A percentile compares a stretch with the other conserved stretches of the same genome.
phyloP scores from a whole-genome alignment of 2,113 vertebrate species.

The Bostrychus sinensis region DNA sequence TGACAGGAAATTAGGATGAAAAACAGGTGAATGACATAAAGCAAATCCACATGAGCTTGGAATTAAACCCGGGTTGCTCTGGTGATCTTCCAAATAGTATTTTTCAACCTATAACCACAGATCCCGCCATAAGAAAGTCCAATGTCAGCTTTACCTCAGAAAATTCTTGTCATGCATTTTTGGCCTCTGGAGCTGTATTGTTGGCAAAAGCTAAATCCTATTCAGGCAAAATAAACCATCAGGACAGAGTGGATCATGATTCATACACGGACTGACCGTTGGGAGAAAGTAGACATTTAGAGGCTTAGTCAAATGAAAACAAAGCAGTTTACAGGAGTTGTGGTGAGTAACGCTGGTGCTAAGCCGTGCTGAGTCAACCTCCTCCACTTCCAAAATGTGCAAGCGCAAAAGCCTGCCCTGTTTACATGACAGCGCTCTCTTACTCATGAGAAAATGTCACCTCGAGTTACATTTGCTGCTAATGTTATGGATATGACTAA shows the following conservation, averaged over 20 bases:
- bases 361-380: constrained; percentile 59
- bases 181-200: neutral
- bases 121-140: neutral
- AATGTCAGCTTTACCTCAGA: neutral
- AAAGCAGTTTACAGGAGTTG: constrained; percentile 37
- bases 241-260: constrained; percentile 33
- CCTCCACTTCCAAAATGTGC: constrained; percentile 24
- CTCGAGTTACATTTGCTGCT: constrained; percentile 23
- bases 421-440: constrained; percentile 46
- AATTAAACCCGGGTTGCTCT: neutral
- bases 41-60: too few species aligned
- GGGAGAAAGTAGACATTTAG: constrained; percentile 30
- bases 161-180: neutral
- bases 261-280: constrained; percentile 47
- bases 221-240: constrained; percentile 18
- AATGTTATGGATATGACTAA: constrained; percentile 38
- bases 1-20: too few species aligned
- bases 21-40: too few species aligned
- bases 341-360: constrained; percentile 51
- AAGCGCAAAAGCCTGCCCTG: constrained; percentile 23
- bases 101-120: neutral
- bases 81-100: neutral
- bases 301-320: constrained; percentile 7
- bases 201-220: neutral
- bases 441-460: constrained; percentile 45